Conservation (phyloP, 2,888 invertebrate genomes). For the Scaptodrosophila latifasciaeformis region DNA sequence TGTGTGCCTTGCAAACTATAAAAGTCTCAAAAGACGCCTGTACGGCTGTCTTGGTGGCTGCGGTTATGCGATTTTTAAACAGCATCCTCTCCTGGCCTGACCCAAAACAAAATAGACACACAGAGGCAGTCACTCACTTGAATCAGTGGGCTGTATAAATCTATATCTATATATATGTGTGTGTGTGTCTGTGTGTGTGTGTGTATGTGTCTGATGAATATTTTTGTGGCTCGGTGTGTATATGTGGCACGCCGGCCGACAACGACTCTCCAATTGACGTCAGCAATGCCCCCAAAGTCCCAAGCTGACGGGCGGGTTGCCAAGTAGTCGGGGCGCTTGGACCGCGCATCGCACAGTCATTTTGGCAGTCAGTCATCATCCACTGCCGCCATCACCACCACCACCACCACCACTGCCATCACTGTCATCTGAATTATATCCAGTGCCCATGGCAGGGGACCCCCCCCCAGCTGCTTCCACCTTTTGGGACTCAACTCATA, state of each 20-base stretch:
- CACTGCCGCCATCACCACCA: no score
- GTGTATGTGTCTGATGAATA: background rate
- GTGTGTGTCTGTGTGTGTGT: slow-evolving; percentile 1
- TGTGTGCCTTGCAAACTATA: slow-evolving; percentile 23
- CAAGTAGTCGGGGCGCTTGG: slow-evolving; percentile 39
- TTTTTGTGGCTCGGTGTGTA: slow-evolving; percentile 26
- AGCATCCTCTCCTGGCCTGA: background rate
- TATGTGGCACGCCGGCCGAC: slow-evolving; percentile 68
- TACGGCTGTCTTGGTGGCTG: slow-evolving; percentile 42
- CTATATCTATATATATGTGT: slow-evolving; percentile 4
- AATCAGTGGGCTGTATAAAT: no score
- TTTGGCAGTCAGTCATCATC: slow-evolving; percentile 68
- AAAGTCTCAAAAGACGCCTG: slow-evolving; percentile 48
- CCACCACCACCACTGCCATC: no score
- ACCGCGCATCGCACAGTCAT: slow-evolving; percentile 37
- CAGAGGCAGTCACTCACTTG: slow-evolving; percentile 18
- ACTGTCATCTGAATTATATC: no score
- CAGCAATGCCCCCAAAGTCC: slow-evolving; percentile 74
- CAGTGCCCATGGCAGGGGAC: no score
- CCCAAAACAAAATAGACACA: slow-evolving; percentile 20
- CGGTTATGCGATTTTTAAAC: background rate
- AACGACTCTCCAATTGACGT: slow-evolving; percentile 72
- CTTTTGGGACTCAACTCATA: slow-evolving; percentile 14
- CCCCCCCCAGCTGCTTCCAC: no score
- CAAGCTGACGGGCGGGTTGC: slow-evolving; percentile 58